Evolutionary conservation across 2,888 invertebrate species (phyloP).

Genomic region (Mythimna impura): DNA sequence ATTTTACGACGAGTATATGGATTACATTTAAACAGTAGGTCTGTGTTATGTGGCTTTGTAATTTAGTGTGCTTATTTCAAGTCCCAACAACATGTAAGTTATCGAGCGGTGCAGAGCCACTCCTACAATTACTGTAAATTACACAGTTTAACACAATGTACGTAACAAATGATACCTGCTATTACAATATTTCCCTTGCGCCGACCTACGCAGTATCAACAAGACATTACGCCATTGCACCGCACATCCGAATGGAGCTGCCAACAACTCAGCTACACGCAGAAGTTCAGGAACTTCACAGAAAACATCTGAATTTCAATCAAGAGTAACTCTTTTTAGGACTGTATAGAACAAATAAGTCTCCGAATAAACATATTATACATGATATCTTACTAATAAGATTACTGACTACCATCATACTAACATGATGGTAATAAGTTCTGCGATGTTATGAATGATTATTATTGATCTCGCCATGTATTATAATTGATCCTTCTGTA

Average conservation of each 20-base stretch:
- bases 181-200: not conserved
- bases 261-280: not conserved
- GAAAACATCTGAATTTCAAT: too few species aligned
- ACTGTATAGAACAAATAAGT: not conserved
- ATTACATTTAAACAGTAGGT: not conserved
- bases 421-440: not conserved
- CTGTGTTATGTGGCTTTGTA: not conserved
- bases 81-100: not conserved
- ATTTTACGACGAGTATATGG: not conserved
- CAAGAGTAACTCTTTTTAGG: not conserved
- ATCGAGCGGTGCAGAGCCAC: not conserved
- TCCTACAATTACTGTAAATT: slow-evolving; percentile 10
- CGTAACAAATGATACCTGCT: not conserved
- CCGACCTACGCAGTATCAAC: not conserved
- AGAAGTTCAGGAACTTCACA: slow-evolving; percentile 5
- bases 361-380: not conserved
- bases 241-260: not conserved
- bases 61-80: slow-evolving; percentile 3
- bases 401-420: too few species aligned
- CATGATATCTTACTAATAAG: not conserved
- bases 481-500: slow-evolving; percentile 3
- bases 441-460: too few species aligned
- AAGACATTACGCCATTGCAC: not conserved
- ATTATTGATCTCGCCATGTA: not conserved
- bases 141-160: slow-evolving; percentile 17